phyloP scores from a whole-genome alignment of 2,888 invertebrate species.

The Eupithecia exiguata region DNA sequence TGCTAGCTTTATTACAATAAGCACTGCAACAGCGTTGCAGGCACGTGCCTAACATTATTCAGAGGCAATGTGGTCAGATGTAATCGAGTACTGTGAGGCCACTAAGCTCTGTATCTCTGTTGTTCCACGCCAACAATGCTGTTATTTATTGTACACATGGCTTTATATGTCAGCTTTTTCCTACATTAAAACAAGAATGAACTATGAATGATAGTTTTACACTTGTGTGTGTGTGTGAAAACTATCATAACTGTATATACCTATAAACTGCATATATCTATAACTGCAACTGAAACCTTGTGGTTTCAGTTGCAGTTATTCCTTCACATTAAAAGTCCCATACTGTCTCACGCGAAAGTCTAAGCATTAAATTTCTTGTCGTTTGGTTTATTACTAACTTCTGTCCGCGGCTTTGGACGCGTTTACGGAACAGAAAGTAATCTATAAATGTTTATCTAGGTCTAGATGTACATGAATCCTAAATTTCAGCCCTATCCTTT shows the following conservation, averaged over 20 bases:
- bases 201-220: background rate
- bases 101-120: constrained; percentile 19
- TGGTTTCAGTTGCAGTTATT: background rate
- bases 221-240: too few relatives aligned
- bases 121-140: background rate
- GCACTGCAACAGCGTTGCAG: constrained; percentile 18
- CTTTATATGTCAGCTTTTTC: background rate
- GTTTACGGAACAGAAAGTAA: too few relatives aligned
- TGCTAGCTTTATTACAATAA: constrained; percentile 25
- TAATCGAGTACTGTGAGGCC: constrained; percentile 46
- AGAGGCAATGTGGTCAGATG: constrained; percentile 41
- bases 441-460: too few relatives aligned
- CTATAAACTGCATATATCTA: too few relatives aligned
- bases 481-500: too few relatives aligned
- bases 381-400: too few relatives aligned
- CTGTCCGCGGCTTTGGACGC: too few relatives aligned
- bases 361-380: background rate
- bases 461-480: too few relatives aligned
- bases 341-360: background rate
- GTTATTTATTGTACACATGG: background rate
- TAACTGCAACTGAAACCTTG: too few relatives aligned
- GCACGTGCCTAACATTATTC: constrained; percentile 38
- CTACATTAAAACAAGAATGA: background rate
- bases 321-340: background rate
- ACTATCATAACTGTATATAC: too few relatives aligned